Conservation (phyloP, 1,140 invertebrate species). For the Heliconius hewitsoni region DNA sequence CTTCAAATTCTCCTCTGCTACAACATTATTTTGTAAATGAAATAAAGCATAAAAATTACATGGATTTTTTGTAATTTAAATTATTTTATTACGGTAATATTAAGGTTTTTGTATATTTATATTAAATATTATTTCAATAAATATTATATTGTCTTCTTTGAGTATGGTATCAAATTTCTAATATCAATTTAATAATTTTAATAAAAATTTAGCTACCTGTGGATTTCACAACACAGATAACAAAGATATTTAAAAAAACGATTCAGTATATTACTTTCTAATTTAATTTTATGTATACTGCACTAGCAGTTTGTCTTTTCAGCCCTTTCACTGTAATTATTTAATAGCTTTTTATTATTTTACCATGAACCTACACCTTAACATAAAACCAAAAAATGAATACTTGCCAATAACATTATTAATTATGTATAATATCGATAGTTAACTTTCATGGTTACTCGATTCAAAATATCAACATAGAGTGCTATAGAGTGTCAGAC, state of each 20-base stretch:
- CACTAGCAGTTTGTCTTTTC: neutral
- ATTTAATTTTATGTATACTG: neutral
- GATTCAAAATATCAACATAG: neutral
- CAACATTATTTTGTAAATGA: slow-evolving; percentile 22
- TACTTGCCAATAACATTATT: neutral
- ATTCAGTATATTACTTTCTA: neutral
- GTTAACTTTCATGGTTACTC: neutral
- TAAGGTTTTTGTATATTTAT: no score
- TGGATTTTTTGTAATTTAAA: neutral
- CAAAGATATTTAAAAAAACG: neutral
- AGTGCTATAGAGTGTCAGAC: neutral
- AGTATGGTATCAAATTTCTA: no score
- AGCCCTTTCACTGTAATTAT: neutral
- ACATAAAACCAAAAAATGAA: neutral
- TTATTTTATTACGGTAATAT: no score
- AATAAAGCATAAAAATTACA: neutral
- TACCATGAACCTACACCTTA: neutral
- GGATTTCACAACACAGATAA: neutral
- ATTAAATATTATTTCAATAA: no score
- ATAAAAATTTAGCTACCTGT: neutral
- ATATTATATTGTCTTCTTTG: no score
- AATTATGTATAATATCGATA: slow-evolving; percentile 3
- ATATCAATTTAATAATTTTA: no score
- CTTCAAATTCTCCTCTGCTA: slow-evolving; percentile 66
- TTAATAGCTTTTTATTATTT: neutral